Conservation (phyloP, 2,797 vertebrate species). For the Gymnoscopelus braueri region DNA sequence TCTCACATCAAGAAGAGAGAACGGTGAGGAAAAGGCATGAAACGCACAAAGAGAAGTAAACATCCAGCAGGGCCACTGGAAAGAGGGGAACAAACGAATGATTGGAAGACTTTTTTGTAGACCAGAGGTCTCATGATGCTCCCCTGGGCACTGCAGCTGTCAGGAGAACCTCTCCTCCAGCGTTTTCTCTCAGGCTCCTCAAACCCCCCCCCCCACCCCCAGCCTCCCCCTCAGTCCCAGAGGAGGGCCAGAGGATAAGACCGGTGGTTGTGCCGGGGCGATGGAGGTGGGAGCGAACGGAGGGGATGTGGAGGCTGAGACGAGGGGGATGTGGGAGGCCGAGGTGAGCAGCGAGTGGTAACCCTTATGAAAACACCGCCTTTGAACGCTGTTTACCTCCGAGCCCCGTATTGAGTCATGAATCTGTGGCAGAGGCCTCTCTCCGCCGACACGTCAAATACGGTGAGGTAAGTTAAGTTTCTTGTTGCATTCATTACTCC, state of each 20-base stretch:
- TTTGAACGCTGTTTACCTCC: slow-evolving; percentile 61
- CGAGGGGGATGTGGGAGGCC: slow-evolving; percentile 53
- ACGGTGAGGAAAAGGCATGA: slow-evolving; percentile 23
- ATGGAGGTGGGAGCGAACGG: slow-evolving; percentile 35
- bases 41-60: slow-evolving; percentile 7
- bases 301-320: slow-evolving; percentile 45
- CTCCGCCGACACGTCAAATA: slow-evolving; percentile 58
- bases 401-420: slow-evolving; percentile 51
- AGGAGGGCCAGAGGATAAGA: slow-evolving; percentile 44
- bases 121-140: slow-evolving; percentile 33
- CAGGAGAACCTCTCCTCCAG: slow-evolving; percentile 51
- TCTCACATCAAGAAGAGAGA: slow-evolving; percentile 18
- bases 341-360: slow-evolving; percentile 53
- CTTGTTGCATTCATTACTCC: slow-evolving; percentile 70
- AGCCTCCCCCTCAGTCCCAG: slow-evolving; percentile 42
- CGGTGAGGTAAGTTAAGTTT: slow-evolving; percentile 66
- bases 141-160: slow-evolving; percentile 58
- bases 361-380: slow-evolving; percentile 62
- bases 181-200: slow-evolving; percentile 59
- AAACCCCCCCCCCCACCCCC: slow-evolving; percentile 48
- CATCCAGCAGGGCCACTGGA: slow-evolving; percentile 30
- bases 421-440: slow-evolving; percentile 38
- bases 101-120: slow-evolving; percentile 35
- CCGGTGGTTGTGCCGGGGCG: slow-evolving; percentile 51
- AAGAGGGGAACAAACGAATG: slow-evolving; percentile 33